Percentiles rank a stretch among this genome's conserved stretches.
These are phyloP conservation scores for Hyperoplus lanceolatus DNA, from an alignment of 2,797 vertebrate species.

Conservation along the genomic window DNA sequence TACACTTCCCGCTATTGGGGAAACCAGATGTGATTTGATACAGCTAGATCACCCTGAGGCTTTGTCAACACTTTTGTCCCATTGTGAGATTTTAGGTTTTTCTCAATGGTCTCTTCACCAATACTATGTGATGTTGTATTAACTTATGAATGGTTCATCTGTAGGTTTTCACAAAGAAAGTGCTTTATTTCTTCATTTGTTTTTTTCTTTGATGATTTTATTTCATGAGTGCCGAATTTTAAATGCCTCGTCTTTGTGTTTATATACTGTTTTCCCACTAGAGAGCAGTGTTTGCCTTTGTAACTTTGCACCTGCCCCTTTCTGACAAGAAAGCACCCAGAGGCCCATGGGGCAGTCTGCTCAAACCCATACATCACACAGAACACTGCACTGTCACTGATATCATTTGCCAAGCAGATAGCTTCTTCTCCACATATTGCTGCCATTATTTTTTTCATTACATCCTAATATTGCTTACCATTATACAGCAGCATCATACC, in stretches of 20 bases:
- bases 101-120: slow-evolving; percentile 57
- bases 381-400: slow-evolving; percentile 33
- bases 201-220: slow-evolving; percentile 53
- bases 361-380: slow-evolving; percentile 29
- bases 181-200: slow-evolving; percentile 66
- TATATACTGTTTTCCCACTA: slow-evolving; percentile 73
- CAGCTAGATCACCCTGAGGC: slow-evolving; percentile 58
- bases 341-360: slow-evolving; percentile 32
- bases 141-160: slow-evolving; percentile 77
- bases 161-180: slow-evolving; percentile 70
- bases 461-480: slow-evolving; percentile 12
- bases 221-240: slow-evolving; percentile 60
- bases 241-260: slow-evolving; percentile 51
- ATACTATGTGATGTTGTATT: slow-evolving; percentile 77
- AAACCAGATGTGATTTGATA: slow-evolving; percentile 63
- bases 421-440: slow-evolving; percentile 22
- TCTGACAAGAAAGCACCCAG: slow-evolving; percentile 39
- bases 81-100: slow-evolving; percentile 62
- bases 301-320: slow-evolving; percentile 73
- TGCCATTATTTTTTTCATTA: slow-evolving; percentile 43
- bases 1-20: slow-evolving; percentile 68
- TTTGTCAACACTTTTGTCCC: slow-evolving; percentile 64
- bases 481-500: slow-evolving; percentile 31
- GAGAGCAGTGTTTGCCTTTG: slow-evolving; percentile 79
- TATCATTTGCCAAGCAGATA: slow-evolving; percentile 43